Conservation (phyloP, 92 coral and sea anemone genomes). For the Pocillopora meandrina region DNA sequence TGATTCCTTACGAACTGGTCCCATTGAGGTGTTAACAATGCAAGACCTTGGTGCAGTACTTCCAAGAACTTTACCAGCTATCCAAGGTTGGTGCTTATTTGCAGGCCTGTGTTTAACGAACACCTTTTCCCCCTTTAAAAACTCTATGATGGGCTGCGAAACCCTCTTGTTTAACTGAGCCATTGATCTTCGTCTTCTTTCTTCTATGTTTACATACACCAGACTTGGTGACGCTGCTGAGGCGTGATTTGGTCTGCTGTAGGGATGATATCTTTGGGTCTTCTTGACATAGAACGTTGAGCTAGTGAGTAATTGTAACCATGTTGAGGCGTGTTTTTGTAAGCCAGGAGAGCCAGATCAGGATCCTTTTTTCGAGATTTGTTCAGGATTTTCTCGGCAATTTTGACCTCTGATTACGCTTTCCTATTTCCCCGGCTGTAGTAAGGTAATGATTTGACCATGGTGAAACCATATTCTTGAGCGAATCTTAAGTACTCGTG, state of each 20-base stretch:
- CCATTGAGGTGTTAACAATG: conserved; percentile 28
- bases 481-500: conserved; percentile 37
- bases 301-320: conserved; percentile 35
- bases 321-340: conserved; percentile 40
- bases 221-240: conserved; percentile 16
- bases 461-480: conserved; percentile 31
- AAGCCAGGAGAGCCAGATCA: conserved; percentile 41
- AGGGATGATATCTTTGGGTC: conserved; percentile 43
- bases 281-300: conserved; percentile 49
- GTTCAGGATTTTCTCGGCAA: conserved; percentile 39
- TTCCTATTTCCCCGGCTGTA: conserved; percentile 39
- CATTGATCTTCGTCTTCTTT: too few relatives aligned
- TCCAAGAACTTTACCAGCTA: conserved; percentile 26
- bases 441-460: conserved; percentile 36
- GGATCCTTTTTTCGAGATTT: conserved; percentile 48
- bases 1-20: conserved; percentile 51
- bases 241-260: conserved; percentile 27
- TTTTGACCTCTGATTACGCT: conserved; percentile 36
- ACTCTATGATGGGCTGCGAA: too few relatives aligned
- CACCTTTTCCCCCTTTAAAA: conserved; percentile 25
- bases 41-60: conserved; percentile 31
- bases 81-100: conserved; percentile 29
- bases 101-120: conserved; percentile 53
- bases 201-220: too few relatives aligned
- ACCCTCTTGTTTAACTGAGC: too few relatives aligned